phyloP scores from a whole-genome alignment of 2,888 invertebrate genomes.

The Rhyacophila evoluta region DNA sequence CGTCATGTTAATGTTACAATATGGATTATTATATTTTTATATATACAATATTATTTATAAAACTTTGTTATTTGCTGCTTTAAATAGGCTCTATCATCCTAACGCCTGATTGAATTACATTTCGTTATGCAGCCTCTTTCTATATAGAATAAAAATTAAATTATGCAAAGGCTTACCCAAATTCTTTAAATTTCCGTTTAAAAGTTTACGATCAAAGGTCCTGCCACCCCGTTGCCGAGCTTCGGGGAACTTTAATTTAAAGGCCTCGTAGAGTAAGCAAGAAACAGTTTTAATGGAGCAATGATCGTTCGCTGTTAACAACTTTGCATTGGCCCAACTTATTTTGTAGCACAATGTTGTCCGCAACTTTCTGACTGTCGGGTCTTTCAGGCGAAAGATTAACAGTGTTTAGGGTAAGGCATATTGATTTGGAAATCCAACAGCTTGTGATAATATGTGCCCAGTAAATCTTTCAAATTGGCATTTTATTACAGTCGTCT shows the following conservation, averaged over 20 bases:
- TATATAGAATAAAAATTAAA: background rate
- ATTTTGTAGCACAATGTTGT: background rate
- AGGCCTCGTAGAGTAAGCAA: background rate
- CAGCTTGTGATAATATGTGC: background rate
- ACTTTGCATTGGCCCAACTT: background rate
- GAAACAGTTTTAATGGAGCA: conserved; percentile 8
- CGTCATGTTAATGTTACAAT: too few relatives aligned
- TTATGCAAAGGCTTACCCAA: conserved; percentile 5
- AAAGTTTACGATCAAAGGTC: conserved; percentile 15
- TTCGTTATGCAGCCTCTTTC: background rate
- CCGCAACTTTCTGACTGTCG: background rate
- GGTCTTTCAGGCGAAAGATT: background rate
- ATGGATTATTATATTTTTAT: too few relatives aligned
- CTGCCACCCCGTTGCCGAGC: background rate
- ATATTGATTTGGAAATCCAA: background rate
- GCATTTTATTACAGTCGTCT: too few relatives aligned
- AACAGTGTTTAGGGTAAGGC: background rate
- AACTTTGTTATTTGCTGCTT: too few relatives aligned
- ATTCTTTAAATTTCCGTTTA: conserved; percentile 3
- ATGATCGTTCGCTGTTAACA: background rate
- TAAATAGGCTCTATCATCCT: background rate
- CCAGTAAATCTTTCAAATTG: too few relatives aligned
- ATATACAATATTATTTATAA: too few relatives aligned
- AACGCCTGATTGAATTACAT: conserved; percentile 5
- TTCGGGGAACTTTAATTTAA: background rate